phyloP scores from a whole-genome alignment of 2,113 vertebrate species.

The Nothoprocta perdicaria region DNA sequence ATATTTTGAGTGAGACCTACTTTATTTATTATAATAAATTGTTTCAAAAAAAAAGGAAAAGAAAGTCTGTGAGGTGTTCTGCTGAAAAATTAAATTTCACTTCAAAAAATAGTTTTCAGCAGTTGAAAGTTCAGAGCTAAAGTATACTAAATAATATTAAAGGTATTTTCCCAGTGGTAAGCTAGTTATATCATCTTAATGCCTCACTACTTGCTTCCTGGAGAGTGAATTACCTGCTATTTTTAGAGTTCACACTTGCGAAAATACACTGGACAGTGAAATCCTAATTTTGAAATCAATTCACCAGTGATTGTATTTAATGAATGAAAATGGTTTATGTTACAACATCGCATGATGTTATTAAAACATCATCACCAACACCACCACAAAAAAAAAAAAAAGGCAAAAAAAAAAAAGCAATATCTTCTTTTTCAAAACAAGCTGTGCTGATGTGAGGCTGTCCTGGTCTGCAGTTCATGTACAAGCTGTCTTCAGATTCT shows the following conservation, averaged over 20 bases:
- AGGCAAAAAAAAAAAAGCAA: not conserved
- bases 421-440: not conserved
- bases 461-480: not conserved
- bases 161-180: not conserved
- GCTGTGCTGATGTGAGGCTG: not conserved
- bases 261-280: constrained; percentile 40
- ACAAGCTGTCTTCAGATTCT: not conserved
- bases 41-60: not conserved
- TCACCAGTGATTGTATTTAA: not conserved
- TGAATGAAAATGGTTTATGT: not conserved
- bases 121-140: not conserved
- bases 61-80: not conserved
- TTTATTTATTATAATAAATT: constrained; percentile 21
- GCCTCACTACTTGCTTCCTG: not conserved
- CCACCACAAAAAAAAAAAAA: not conserved
- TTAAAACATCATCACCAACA: too few relatives aligned
- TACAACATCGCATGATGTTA: not conserved
- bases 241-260: constrained; percentile 17
- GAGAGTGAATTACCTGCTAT: constrained; percentile 48
- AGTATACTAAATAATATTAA: not conserved
- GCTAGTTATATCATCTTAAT: not conserved
- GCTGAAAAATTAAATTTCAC: not conserved
- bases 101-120: not conserved
- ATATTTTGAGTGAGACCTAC: not conserved
- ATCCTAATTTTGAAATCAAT: not conserved